Evolutionary conservation across 2,888 invertebrate species (phyloP).

Genomic region (Crocallis elinguaria): DNA sequence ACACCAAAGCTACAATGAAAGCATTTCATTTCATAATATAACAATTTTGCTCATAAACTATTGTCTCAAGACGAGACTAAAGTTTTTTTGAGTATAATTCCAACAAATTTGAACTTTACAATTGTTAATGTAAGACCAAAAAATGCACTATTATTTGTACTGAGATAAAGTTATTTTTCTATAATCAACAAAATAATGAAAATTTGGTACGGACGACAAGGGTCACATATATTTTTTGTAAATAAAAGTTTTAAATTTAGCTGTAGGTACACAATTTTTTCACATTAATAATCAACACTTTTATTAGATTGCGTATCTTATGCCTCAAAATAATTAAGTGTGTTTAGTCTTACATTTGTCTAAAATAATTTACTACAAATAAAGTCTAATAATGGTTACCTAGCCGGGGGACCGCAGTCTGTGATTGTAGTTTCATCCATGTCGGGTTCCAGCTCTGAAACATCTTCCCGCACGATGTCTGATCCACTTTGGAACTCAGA

Average conservation of each 20-base stretch:
- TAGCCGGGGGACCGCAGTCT: conserved; percentile 88
- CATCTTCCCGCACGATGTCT: conserved; percentile 84
- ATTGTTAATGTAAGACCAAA: not conserved
- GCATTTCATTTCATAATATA: conserved; percentile 56
- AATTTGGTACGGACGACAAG: too few relatives aligned
- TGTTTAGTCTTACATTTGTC: not conserved
- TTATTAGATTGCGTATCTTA: too few relatives aligned
- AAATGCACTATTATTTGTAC: not conserved
- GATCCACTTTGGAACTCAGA: conserved; percentile 81
- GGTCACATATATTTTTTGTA: too few relatives aligned
- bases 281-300: too few relatives aligned
- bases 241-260: too few relatives aligned
- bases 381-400: conserved; percentile 66
- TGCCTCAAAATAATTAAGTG: too few relatives aligned
- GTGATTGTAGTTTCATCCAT: conserved; percentile 66
- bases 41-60: conserved; percentile 36
- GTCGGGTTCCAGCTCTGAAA: conserved; percentile 84
- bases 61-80: not conserved
- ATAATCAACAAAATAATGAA: too few relatives aligned
- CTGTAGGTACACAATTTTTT: too few relatives aligned
- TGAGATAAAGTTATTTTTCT: too few relatives aligned
- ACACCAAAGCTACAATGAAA: conserved; percentile 79
- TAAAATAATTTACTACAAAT: not conserved
- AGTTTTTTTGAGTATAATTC: conserved; percentile 2
- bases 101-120: not conserved